Evolutionary conservation across 2,113 vertebrate species (phyloP).

Genomic region (Dascyllus trimaculatus): DNA sequence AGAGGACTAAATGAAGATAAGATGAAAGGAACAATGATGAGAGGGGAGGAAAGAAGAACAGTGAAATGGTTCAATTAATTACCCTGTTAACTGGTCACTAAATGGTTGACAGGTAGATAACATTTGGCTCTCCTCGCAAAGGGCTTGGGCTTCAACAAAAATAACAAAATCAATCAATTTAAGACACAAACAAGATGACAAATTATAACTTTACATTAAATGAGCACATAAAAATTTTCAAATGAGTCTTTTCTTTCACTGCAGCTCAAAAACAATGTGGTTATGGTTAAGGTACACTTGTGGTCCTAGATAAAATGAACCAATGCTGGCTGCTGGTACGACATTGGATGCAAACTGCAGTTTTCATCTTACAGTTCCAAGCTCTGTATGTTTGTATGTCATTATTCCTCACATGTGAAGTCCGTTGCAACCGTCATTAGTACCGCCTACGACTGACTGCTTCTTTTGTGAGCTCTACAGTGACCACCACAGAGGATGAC

Average conservation of each 20-base stretch:
- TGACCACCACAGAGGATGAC: conserved; percentile 26
- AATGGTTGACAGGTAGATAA: no score
- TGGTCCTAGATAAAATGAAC: not conserved
- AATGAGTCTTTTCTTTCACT: not conserved
- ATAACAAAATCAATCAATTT: no score
- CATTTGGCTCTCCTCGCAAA: no score
- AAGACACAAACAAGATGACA: no score
- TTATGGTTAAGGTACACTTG: not conserved
- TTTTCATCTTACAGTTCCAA: not conserved
- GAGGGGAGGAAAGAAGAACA: not conserved
- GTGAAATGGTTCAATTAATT: not conserved
- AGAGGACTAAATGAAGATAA: not conserved
- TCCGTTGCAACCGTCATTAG: conserved; percentile 3
- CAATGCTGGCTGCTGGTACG: no score
- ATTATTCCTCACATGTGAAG: not conserved
- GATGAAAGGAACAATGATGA: not conserved
- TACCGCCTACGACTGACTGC: not conserved
- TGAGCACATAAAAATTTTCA: no score
- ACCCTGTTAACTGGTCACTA: not conserved
- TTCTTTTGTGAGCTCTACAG: not conserved
- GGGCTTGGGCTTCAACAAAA: no score
- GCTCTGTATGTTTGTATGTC: not conserved
- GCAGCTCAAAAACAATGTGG: no score
- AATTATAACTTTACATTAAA: no score
- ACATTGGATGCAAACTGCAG: not conserved